Base-by-base conservation (phyloP, 2,888 invertebrate species). In the Malthinus flaveolus region DNA sequence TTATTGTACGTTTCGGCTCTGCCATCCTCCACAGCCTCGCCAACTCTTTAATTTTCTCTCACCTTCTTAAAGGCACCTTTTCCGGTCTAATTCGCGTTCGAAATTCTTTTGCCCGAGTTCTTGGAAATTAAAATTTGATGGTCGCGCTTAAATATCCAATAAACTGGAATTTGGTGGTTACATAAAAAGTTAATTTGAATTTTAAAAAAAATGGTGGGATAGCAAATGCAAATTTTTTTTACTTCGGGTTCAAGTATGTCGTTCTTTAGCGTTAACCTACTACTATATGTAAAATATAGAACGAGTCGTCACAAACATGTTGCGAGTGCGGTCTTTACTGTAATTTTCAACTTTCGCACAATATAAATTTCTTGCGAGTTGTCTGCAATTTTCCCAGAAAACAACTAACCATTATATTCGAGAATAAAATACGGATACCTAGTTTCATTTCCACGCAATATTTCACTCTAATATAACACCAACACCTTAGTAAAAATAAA, bases 371-470 rank as follows among this genome's bases (percentile, higher is more conserved):
- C 13, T 33, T 32, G 32, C 8, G 35, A 12, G 35, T 10, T 31
- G 35, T 45, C 11, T 32, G n/a, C 50, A 51, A 51, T 12, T 45
- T 52, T 52, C 52, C 36, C 52, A 37, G 45, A 35, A 52, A 32
- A 52, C 46, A 51, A 35, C n/a, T 10, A 32, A 36, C 13, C 52
- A 45, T 52, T 52, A 52, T 52, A 42, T 10, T 44, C 45, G n/a
- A 10, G 36, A 52, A 45, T 42, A 52, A 52, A 52, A 45, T 39
- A 34, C 39, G 47, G 47, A 50, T 13, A 42, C 42, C 33, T 50
- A 36, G 50, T 42, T 54, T 47, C 54, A 54, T 48, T 54, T 54
- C 54, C 54, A 54, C 54, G 54, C 54, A 15, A 54, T 54, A 39
- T 34, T 50, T 54, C 37, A 47, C 47, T 47, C 47, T 48, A 39